A percentile compares a stretch with the other conserved stretches of the same genome.
These are phyloP conservation scores for Cremastinae sp. DNA, from an alignment of 2,888 invertebrate species.

Conservation along the genomic window DNA sequence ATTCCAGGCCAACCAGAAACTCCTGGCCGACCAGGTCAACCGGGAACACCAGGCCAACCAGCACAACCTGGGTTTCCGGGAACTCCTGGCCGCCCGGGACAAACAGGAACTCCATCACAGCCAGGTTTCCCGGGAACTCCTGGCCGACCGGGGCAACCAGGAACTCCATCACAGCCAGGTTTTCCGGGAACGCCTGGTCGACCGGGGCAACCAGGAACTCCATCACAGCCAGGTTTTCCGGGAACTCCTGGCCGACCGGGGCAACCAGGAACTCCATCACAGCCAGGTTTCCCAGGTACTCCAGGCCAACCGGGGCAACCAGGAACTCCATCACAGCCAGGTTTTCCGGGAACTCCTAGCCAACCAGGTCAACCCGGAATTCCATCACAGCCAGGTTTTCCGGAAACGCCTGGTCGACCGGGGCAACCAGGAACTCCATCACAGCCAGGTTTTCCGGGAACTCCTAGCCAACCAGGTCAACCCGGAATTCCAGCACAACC, in stretches of 20 bases:
- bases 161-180: conserved; percentile 52
- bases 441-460: conserved; percentile 60
- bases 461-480: conserved; percentile 55
- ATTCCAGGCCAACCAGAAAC: conserved; percentile 53
- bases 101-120: too few species aligned
- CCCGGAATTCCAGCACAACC: conserved; percentile 48
- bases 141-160: conserved; percentile 65
- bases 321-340: conserved; percentile 52
- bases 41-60: conserved; percentile 59
- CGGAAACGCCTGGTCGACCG: conserved; percentile 61
- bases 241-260: conserved; percentile 52
- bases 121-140: conserved; percentile 77
- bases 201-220: conserved; percentile 35
- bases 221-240: conserved; percentile 53
- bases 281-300: conserved; percentile 68
- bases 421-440: conserved; percentile 66
- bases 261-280: conserved; percentile 50
- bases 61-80: conserved; percentile 63
- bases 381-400: conserved; percentile 51
- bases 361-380: conserved; percentile 71
- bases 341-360: conserved; percentile 71
- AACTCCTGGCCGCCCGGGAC: too few species aligned
- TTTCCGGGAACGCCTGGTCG: conserved; percentile 64
- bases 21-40: conserved; percentile 44
- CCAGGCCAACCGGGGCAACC: conserved; percentile 44